Percentiles rank a stretch among this genome's conserved stretches.
These are phyloP conservation scores for Coregonus clupeaformis DNA, from an alignment of 2,113 vertebrate genomes.

Conservation along the genomic window DNA sequence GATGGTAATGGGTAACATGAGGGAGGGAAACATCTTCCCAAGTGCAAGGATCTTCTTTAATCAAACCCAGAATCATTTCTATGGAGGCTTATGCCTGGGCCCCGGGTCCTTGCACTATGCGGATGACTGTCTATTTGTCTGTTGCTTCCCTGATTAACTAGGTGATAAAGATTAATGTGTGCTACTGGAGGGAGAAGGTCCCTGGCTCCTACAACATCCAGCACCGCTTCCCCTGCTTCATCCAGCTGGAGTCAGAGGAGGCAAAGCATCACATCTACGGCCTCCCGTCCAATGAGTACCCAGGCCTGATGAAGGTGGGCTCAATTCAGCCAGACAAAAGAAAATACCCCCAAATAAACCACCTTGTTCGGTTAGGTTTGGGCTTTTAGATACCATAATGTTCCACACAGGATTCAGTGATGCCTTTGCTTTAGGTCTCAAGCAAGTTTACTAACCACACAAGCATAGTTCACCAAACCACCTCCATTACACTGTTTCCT, in stretches of 20 bases:
- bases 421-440: no score
- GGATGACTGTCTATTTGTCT: not conserved
- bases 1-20: slow-evolving; percentile 1
- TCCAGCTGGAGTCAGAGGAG: slow-evolving; percentile 57
- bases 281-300: slow-evolving; percentile 86
- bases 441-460: not conserved
- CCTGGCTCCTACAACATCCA: slow-evolving; percentile 57
- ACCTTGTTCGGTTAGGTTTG: no score
- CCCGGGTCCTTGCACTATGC: not conserved
- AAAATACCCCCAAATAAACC: no score
- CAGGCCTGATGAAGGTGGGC: slow-evolving; percentile 86
- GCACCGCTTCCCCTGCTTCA: slow-evolving; percentile 78
- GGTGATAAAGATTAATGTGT: slow-evolving; percentile 82
- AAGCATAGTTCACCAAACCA: not conserved
- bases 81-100: not conserved
- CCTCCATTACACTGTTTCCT: not conserved
- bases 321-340: no score
- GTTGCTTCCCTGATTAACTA: slow-evolving; percentile 36
- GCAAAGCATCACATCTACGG: slow-evolving; percentile 77
- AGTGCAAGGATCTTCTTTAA: not conserved
- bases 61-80: not conserved
- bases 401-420: not conserved
- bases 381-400: not conserved
- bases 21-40: not conserved
- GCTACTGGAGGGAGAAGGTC: slow-evolving; percentile 89